Evolutionary conservation across 2,113 vertebrate genomes (phyloP).

Genomic region (Atlantisia rogersi): DNA sequence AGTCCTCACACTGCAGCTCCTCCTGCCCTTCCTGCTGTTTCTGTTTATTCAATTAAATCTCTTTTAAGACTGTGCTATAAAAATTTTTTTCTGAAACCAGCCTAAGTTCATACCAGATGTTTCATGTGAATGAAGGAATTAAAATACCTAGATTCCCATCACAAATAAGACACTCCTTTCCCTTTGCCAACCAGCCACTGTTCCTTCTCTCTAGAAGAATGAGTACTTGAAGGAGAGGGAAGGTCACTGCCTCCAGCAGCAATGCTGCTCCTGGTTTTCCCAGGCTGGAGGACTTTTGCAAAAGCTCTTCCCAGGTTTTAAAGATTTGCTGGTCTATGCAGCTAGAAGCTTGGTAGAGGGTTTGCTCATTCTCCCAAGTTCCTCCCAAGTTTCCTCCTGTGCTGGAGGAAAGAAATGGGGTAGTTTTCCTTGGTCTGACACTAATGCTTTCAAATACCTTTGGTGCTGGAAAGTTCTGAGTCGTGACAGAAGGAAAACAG

Average conservation of each 20-base stretch:
- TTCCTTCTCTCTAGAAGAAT: background rate
- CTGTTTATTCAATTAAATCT: background rate
- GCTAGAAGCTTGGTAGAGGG: background rate
- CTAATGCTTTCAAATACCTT: background rate
- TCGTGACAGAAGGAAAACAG: background rate
- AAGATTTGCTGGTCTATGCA: background rate
- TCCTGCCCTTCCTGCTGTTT: background rate
- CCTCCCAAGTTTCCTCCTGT: background rate
- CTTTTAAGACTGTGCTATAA: background rate
- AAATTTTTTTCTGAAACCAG: background rate
- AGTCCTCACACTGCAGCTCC: background rate
- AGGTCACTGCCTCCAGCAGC: background rate
- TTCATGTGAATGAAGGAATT: background rate
- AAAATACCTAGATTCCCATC: background rate
- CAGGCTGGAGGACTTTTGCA: background rate
- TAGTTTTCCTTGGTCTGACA: background rate
- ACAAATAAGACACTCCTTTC: background rate
- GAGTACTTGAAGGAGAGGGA: fast-evolving
- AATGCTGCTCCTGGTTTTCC: background rate
- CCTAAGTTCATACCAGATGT: background rate
- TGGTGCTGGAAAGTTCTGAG: background rate
- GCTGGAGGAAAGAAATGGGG: background rate
- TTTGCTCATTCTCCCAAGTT: no score
- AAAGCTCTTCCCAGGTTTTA: background rate
- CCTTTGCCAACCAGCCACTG: background rate